Base-by-base conservation (phyloP, 2,888 invertebrate genomes). In the Cabera pusaria region DNA sequence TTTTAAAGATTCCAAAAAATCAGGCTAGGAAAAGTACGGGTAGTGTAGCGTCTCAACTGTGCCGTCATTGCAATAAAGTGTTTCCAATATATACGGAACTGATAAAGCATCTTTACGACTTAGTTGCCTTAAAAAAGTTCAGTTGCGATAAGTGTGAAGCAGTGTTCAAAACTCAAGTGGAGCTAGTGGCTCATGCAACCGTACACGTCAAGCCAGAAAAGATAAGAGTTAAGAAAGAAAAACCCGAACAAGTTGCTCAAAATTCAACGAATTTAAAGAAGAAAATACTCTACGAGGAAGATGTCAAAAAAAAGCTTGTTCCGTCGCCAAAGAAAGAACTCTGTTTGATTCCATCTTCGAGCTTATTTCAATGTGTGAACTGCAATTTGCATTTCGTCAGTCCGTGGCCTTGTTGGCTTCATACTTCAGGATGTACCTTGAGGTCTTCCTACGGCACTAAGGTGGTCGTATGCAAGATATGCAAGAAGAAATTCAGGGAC, bases 61-160 rank as follows among this genome's bases (percentile, higher is more conserved):
- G 77, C n/a, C 64, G 69, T 6, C 76, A 77, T 14, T 77, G 77
- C 9, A 58, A 71, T 0, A 50, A 49, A 0, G 58, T 54, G 0
- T 77, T 74, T 5, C 49, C 65, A 0, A 58, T 68, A 19, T 59
- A 70, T 1, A 63, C 58, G 0, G 41, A 59, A 0, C 26, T 77
- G 0, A 75, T 75, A 0, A 68, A 64, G 17, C 77, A 77, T 49
- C 10, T 77, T 0, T 75, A 75, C 4, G 60, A 71, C 6, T 14
- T 73, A 0, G n/a, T 75, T 0, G 59, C 66, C 0, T 16, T 52
- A 1, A 66, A 61, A 10, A 44, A 60, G 2, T 55, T 52, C 10
- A 34, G 40, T 3, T 60, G 62, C 14, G 29, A 10, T 0, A 3
- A 23, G n/a, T 56, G 56, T 10, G 24, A 42, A 1, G 32, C 26